These are phyloP conservation scores for Pempheris klunzingeri DNA, from an alignment of 2,797 vertebrate genomes.

Conservation along the genomic window DNA sequence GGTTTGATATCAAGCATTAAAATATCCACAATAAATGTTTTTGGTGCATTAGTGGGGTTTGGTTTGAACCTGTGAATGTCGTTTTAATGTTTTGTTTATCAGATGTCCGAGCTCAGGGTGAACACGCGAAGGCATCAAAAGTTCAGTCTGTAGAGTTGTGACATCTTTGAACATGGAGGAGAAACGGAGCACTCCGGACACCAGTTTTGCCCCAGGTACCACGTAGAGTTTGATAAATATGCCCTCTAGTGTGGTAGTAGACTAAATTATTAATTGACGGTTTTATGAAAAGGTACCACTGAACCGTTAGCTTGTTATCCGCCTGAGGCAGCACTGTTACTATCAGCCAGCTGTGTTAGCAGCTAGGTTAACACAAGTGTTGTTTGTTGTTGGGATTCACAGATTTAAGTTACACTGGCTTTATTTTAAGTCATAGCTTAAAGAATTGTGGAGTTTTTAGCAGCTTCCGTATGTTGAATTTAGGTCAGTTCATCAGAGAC, in stretches of 20 bases:
- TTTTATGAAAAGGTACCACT: background rate
- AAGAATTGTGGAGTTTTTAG: background rate
- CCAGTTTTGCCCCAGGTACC: slow-evolving; percentile 70
- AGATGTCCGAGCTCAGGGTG: slow-evolving; percentile 13
- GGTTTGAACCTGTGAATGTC: background rate
- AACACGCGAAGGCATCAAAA: slow-evolving; percentile 66
- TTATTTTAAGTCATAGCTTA: background rate
- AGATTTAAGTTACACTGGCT: background rate
- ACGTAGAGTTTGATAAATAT: background rate
- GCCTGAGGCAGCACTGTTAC: background rate
- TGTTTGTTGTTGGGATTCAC: background rate
- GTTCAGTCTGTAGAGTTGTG: slow-evolving; percentile 54
- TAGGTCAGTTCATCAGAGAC: slow-evolving; percentile 47
- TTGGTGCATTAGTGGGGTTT: background rate
- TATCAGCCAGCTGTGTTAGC: slow-evolving; percentile 40
- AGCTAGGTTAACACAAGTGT: slow-evolving; percentile 15
- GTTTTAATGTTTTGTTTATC: rapidly evolving
- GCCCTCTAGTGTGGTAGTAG: rapidly evolving
- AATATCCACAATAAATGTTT: background rate
- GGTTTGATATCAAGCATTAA: background rate
- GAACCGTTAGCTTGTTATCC: slow-evolving; percentile 2
- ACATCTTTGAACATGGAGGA: slow-evolving; percentile 69
- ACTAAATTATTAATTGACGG: background rate
- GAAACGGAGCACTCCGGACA: slow-evolving; percentile 31
- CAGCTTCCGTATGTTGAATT: slow-evolving; percentile 22